These are phyloP conservation scores for Odontamblyopus lacepedii DNA, from an alignment of 2,797 vertebrate genomes.

Conservation along the genomic window DNA sequence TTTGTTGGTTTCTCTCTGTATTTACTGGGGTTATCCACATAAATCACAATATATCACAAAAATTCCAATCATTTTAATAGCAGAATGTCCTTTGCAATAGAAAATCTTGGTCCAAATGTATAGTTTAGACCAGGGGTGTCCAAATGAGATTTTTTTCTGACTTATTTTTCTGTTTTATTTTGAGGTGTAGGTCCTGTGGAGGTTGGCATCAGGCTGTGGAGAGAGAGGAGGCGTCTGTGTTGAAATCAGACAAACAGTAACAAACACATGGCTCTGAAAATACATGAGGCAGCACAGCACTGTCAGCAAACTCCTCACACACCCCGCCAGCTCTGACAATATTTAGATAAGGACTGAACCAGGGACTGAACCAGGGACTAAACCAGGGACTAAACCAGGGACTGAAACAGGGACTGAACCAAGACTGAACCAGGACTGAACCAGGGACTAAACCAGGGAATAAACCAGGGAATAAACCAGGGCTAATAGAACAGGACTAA, in stretches of 20 bases:
- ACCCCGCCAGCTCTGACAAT: slow-evolving; percentile 4
- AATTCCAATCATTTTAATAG: too few relatives aligned
- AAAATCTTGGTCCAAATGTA: too few relatives aligned
- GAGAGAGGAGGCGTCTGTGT: slow-evolving; percentile 46
- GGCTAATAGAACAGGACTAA: too few relatives aligned
- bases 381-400: background rate
- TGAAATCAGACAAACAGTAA: slow-evolving; percentile 61
- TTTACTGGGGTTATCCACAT: too few relatives aligned
- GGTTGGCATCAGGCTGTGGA: slow-evolving; percentile 13
- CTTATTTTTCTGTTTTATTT: too few relatives aligned
- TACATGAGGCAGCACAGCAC: slow-evolving; percentile 48
- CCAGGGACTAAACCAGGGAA: background rate
- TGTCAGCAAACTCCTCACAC: slow-evolving; percentile 38
- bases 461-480: background rate
- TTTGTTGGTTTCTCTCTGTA: too few relatives aligned
- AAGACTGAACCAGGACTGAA: background rate
- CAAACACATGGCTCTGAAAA: slow-evolving; percentile 44
- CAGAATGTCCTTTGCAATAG: too few relatives aligned
- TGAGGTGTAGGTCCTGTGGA: too few relatives aligned
- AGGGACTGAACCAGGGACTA: background rate
- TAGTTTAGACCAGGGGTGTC: too few relatives aligned
- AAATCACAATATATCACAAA: too few relatives aligned
- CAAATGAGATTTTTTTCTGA: too few relatives aligned
- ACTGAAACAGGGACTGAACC: background rate
- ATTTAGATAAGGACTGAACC: background rate